Percentiles rank a stretch among this genome's conserved stretches.
phyloP scores from a whole-genome alignment of 2,888 invertebrate species.

The Cyaniris semiargus region DNA sequence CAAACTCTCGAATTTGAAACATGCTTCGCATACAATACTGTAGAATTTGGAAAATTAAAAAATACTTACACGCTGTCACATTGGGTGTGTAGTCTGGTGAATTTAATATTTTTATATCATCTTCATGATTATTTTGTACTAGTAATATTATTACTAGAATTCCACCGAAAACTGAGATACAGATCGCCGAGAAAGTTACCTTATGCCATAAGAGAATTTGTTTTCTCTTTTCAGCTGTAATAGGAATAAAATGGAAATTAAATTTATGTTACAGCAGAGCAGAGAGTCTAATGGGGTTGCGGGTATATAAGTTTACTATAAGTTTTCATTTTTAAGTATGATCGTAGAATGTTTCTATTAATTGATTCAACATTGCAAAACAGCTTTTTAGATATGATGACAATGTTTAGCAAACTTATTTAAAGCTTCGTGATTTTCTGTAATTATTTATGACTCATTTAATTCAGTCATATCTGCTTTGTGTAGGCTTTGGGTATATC shows the following conservation, averaged over 20 bases:
- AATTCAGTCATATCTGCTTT: neutral
- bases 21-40: neutral
- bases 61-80: constrained; percentile 35
- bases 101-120: constrained; percentile 27
- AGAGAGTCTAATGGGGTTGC: neutral
- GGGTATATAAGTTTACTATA: no score
- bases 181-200: constrained; percentile 54
- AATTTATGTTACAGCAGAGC: neutral
- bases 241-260: neutral
- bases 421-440: neutral
- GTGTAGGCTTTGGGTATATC: neutral
- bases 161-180: constrained; percentile 56
- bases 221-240: constrained; percentile 51
- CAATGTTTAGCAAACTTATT: no score
- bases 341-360: no score
- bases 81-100: constrained; percentile 33
- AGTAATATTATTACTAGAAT: constrained; percentile 57
- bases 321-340: no score
- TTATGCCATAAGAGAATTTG: constrained; percentile 59
- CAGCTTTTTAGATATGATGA: no score
- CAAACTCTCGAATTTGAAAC: neutral
- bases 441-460: neutral
- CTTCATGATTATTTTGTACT: constrained; percentile 49
- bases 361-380: no score
- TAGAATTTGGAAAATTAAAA: neutral